phyloP scores from a whole-genome alignment of 2,113 vertebrate genomes.

The Actinemys pallida region DNA sequence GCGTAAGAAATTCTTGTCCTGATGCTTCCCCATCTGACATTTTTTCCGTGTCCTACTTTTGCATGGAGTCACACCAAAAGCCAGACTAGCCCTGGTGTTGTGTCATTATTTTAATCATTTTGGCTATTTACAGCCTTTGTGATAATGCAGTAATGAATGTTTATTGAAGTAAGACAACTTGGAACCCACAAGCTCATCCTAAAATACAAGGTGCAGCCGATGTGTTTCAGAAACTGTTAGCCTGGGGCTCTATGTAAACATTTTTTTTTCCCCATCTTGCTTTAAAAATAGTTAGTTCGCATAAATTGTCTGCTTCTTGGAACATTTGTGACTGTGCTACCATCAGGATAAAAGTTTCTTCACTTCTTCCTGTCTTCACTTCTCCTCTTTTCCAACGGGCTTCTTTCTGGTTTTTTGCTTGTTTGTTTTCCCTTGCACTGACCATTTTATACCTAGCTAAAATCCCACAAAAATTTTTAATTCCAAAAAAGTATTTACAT shows the following conservation, averaged over 20 bases:
- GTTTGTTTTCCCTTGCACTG: background rate
- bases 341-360: background rate
- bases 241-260: slow-evolving; percentile 23
- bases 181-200: slow-evolving; percentile 17
- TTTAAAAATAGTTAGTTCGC: slow-evolving; percentile 49
- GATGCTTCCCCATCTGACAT: slow-evolving; percentile 65
- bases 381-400: background rate
- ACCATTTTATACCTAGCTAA: background rate
- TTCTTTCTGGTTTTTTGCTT: background rate
- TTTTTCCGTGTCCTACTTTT: background rate
- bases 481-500: background rate
- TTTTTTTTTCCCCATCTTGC: slow-evolving; percentile 6
- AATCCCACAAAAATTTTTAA: background rate
- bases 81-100: background rate
- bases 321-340: slow-evolving; percentile 8
- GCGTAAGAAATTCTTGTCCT: slow-evolving; percentile 66
- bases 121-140: background rate
- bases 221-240: slow-evolving; percentile 46
- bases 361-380: background rate
- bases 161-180: slow-evolving; percentile 4
- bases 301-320: slow-evolving; percentile 25
- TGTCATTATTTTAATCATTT: background rate
- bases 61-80: background rate
- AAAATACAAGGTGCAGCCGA: slow-evolving; percentile 30
- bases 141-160: background rate